Percentiles rank a stretch among this genome's conserved stretches.
phyloP scores from a whole-genome alignment of 23 tunicate species.

The Halocynthia roretzi region DNA sequence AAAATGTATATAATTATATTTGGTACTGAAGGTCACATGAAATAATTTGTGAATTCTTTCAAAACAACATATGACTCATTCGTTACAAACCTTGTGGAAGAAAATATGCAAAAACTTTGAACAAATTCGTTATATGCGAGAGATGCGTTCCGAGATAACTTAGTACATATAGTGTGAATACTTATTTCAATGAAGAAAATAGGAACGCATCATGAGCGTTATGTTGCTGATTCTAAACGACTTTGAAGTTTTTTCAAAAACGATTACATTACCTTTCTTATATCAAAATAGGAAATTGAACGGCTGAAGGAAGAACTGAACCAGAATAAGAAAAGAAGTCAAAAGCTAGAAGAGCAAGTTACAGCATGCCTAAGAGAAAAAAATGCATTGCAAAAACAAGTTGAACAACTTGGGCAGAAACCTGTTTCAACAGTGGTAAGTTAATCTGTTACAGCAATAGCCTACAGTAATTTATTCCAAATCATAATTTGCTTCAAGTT shows the following conservation, averaged over 20 bases:
- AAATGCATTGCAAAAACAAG: slow-evolving; percentile 46
- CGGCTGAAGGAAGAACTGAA: slow-evolving; percentile 59
- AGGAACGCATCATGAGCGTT: neutral
- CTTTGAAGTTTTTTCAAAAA: neutral
- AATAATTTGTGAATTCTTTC: no score
- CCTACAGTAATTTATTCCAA: no score
- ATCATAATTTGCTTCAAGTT: no score
- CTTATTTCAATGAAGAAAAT: neutral
- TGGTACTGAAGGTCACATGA: neutral
- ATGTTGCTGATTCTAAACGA: neutral
- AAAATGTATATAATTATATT: neutral
- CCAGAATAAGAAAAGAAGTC: slow-evolving; percentile 21
- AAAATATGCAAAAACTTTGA: no score
- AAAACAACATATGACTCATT: no score
- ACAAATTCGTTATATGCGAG: no score
- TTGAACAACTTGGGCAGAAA: slow-evolving; percentile 59
- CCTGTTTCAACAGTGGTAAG: slow-evolving; percentile 55
- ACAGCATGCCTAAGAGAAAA: slow-evolving; percentile 49
- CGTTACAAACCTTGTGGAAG: no score
- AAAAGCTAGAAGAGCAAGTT: slow-evolving; percentile 43
- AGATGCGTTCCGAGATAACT: no score
- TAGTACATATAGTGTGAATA: no score
- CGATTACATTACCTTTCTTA: neutral
- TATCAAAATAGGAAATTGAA: slow-evolving; percentile 48
- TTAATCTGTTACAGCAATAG: no score